These are phyloP conservation scores for Pammene aurita DNA, from an alignment of 2,888 invertebrate genomes.

Conservation along the genomic window DNA sequence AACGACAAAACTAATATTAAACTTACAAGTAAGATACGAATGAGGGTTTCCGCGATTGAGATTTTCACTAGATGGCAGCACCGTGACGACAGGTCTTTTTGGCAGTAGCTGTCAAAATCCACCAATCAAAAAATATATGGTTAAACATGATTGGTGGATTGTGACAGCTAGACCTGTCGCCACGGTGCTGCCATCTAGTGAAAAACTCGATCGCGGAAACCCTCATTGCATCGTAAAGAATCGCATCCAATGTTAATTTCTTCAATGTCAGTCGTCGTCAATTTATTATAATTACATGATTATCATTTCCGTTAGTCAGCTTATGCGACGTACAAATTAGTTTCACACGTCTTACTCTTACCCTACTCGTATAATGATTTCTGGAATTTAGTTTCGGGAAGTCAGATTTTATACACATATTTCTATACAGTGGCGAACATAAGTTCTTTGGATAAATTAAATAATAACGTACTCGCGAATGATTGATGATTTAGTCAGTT, in stretches of 20 bases:
- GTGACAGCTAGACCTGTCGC: no score
- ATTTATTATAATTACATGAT: constrained; percentile 36
- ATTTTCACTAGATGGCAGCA: no score
- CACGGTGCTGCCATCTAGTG: no score
- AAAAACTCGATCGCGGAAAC: no score
- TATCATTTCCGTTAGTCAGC: constrained; percentile 19
- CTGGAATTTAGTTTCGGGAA: constrained; percentile 10
- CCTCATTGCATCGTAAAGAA: constrained; percentile 24
- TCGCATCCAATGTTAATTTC: constrained; percentile 16
- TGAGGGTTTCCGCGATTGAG: no score
- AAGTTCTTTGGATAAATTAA: constrained; percentile 46
- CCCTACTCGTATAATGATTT: constrained; percentile 16
- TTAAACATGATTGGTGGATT: no score
- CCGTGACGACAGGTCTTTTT: no score
- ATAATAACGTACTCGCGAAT: constrained; percentile 5
- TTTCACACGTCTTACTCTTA: constrained; percentile 17
- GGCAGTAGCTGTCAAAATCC: no score
- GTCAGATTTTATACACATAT: constrained; percentile 10
- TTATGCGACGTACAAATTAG: constrained; percentile 7
- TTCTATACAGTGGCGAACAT: constrained; percentile 21
- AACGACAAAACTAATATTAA: constrained; percentile 13
- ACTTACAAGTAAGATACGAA: constrained; percentile 24
- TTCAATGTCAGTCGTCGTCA: constrained; percentile 30
- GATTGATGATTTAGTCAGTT: constrained; percentile 26
- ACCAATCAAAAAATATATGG: no score